Percentiles rank a stretch among this genome's conserved stretches.
phyloP scores from a whole-genome alignment of 2,888 invertebrate genomes.

The Mactromeris polynyma region DNA sequence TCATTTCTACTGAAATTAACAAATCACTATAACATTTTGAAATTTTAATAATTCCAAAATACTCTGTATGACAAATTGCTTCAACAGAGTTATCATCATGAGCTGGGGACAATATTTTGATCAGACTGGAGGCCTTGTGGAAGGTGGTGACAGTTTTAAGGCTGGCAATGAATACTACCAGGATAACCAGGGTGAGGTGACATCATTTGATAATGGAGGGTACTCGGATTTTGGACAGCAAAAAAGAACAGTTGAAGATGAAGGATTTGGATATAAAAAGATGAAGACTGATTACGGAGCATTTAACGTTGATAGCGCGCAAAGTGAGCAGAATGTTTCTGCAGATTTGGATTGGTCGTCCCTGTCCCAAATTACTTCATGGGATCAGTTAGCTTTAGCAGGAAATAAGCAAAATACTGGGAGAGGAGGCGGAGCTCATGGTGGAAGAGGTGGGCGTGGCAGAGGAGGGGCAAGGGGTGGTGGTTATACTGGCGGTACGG shows the following conservation, averaged over 20 bases:
- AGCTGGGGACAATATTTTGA: constrained; percentile 38
- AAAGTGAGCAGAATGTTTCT: neutral
- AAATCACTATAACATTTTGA: no score
- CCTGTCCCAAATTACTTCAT: constrained; percentile 50
- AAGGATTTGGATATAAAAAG: neutral
- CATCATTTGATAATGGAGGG: neutral
- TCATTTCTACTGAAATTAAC: no score
- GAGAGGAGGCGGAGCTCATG: constrained; percentile 66
- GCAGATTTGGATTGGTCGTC: constrained; percentile 12
- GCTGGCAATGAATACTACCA: neutral
- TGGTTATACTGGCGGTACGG: no score
- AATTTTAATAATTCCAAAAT: neutral
- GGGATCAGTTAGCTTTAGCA: constrained; percentile 45
- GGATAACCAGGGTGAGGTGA: neutral
- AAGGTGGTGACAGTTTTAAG: neutral
- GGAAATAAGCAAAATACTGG: constrained; percentile 67
- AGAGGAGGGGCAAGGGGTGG: constrained; percentile 60
- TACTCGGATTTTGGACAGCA: neutral
- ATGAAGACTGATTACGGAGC: neutral
- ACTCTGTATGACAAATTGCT: neutral
- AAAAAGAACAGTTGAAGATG: neutral
- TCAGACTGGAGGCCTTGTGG: neutral
- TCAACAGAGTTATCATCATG: constrained; percentile 15
- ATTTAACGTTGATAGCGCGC: neutral
- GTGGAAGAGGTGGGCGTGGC: constrained; percentile 62